Evolutionary conservation across 2,888 invertebrate genomes (phyloP).

Genomic region (Drosophila emarginata): DNA sequence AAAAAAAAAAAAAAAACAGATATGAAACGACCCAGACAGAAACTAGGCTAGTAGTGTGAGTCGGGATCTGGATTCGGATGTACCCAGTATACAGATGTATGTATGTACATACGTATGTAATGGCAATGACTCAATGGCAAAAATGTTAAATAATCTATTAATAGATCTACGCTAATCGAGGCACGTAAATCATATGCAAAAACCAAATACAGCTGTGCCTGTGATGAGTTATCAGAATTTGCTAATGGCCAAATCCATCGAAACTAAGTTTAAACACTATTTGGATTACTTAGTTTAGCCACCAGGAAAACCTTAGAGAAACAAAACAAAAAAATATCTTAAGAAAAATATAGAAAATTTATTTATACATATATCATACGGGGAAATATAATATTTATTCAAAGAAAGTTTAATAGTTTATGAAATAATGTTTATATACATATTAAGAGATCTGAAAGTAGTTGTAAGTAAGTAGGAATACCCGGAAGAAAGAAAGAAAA

Average conservation of each 20-base stretch:
- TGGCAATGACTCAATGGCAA: constrained; percentile 41
- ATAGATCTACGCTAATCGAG: neutral
- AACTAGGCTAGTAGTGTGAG: constrained; percentile 74
- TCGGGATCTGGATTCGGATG: neutral
- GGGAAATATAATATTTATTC: too few species aligned
- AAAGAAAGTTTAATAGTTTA: too few species aligned
- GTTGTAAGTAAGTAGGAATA: too few species aligned
- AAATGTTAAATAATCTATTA: constrained; percentile 19
- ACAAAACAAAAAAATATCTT: too few species aligned
- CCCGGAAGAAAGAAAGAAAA: too few species aligned
- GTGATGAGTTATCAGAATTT: neutral
- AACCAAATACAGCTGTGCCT: constrained; percentile 16
- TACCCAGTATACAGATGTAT: neutral
- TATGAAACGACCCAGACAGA: constrained; percentile 24
- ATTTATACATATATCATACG: too few species aligned
- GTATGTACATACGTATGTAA: neutral
- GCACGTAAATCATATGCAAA: constrained; percentile 15
- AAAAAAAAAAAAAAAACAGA: neutral
- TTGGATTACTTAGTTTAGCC: too few species aligned
- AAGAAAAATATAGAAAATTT: too few species aligned
- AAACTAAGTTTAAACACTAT: too few species aligned
- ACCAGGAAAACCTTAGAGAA: too few species aligned
- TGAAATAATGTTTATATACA: too few species aligned
- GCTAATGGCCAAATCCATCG: neutral
- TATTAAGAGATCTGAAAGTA: too few species aligned